phyloP scores from a whole-genome alignment of 2,797 vertebrate genomes.

The Poliocrania exsul region DNA sequence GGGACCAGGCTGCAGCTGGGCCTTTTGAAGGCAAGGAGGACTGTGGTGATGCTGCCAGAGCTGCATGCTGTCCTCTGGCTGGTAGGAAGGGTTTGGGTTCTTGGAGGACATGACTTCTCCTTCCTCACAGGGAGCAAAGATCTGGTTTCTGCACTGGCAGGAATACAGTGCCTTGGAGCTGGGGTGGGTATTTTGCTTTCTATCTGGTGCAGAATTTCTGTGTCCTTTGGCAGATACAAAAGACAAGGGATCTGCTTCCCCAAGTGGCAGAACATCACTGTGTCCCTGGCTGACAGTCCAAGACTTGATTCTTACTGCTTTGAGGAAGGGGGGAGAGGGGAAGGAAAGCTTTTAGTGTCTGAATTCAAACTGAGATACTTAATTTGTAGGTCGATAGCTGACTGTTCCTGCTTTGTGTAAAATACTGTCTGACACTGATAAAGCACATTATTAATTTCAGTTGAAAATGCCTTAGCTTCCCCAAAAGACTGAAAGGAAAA shows the following conservation, averaged over 20 bases:
- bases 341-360: background rate
- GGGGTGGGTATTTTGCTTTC: background rate
- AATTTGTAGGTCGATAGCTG: background rate
- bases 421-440: background rate
- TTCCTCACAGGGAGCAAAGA: background rate
- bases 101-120: background rate
- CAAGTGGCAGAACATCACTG: background rate
- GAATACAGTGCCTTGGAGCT: background rate
- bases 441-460: constrained; percentile 1
- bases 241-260: background rate
- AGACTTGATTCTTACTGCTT: background rate
- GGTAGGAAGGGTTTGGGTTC: background rate
- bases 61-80: background rate
- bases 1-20: background rate
- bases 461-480: background rate
- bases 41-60: background rate
- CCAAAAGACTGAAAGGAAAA: background rate
- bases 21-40: background rate
- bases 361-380: background rate
- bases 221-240: background rate
- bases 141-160: background rate
- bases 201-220: background rate
- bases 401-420: background rate
- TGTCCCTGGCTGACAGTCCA: background rate
- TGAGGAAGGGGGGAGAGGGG: background rate